Conservation (phyloP, 2,797 vertebrate species). For the Ara ararauna region DNA sequence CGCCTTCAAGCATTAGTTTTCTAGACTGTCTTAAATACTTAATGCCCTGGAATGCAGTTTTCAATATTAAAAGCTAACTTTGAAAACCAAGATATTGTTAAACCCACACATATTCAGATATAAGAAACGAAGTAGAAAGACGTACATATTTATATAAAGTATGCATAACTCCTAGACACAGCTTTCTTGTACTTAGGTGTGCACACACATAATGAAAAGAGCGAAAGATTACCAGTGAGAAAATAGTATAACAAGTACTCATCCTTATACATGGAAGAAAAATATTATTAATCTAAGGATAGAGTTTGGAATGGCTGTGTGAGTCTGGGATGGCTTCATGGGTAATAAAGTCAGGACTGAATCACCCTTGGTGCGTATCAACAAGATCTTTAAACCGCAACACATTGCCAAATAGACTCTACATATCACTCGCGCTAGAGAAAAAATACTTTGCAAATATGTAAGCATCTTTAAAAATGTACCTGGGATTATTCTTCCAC, state of each 20-base stretch:
- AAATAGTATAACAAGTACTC: neutral
- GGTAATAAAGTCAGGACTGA: neutral
- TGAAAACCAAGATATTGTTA: neutral
- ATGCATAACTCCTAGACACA: rapidly evolving
- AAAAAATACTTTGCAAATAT: neutral
- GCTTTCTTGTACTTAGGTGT: neutral
- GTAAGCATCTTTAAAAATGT: neutral
- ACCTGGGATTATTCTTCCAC: neutral
- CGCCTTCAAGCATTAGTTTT: neutral
- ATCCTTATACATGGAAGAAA: neutral
- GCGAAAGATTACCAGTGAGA: neutral
- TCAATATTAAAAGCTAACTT: neutral
- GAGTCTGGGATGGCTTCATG: neutral
- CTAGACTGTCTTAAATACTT: neutral
- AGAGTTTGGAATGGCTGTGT: neutral
- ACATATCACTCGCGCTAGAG: neutral
- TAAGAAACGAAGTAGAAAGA: neutral
- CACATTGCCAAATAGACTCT: neutral
- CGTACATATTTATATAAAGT: neutral
- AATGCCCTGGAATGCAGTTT: neutral
- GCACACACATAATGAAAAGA: rapidly evolving
- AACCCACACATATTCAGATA: neutral
- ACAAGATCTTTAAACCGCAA: neutral
- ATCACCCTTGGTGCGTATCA: neutral
- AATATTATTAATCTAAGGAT: neutral